Evolutionary conservation across 2,797 vertebrate genomes (phyloP).

Genomic region (Molossus alvarezi): DNA sequence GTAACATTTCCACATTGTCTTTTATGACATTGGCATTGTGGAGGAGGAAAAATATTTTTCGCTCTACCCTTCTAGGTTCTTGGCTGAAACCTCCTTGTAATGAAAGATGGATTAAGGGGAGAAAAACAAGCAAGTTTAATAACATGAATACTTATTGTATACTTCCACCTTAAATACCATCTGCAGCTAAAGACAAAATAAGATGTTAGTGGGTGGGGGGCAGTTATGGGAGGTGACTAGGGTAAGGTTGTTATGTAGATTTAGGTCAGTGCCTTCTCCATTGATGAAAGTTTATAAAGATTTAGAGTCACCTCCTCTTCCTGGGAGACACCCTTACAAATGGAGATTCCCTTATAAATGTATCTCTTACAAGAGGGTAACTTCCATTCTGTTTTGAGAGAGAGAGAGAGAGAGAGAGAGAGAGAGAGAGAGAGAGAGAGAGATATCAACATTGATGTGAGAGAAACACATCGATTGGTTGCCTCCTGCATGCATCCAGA

Average conservation of each 20-base stretch:
- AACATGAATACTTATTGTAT: not conserved
- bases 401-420: no score
- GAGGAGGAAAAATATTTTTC: not conserved
- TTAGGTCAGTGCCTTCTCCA: not conserved
- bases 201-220: not conserved
- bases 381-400: not conserved
- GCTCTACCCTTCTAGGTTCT: not conserved
- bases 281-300: not conserved
- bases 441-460: no score
- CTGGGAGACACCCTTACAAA: not conserved
- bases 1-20: conserved; percentile 30
- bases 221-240: not conserved
- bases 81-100: not conserved
- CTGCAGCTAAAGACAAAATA: conserved; percentile 16
- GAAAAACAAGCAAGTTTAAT: conserved; percentile 19
- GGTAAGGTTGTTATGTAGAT: not conserved
- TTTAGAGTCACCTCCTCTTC: not conserved
- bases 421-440: no score
- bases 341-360: not conserved
- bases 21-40: not conserved
- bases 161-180: not conserved
- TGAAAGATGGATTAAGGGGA: conserved; percentile 41
- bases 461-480: no score
- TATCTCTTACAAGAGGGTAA: not conserved
- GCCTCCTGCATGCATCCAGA: no score